A percentile compares a stretch with the other conserved stretches of the same genome.
These are phyloP conservation scores for Notamacropus eugenii DNA, from an alignment of 2,797 vertebrate species.

Conservation along the genomic window DNA sequence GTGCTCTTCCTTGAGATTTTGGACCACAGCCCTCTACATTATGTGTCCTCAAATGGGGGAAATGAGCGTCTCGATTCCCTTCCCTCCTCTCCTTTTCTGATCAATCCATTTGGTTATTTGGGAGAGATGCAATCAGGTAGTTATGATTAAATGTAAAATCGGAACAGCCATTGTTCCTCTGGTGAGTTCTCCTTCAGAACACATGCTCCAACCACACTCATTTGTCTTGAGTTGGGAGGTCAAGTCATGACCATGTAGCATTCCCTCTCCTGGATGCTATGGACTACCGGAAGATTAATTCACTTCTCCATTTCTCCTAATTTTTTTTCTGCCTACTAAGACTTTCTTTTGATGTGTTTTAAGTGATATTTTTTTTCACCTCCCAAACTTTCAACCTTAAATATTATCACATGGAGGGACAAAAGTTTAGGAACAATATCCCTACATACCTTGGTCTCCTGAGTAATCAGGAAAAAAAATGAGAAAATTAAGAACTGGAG, in stretches of 20 bases:
- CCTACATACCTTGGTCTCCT: background rate
- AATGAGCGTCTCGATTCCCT: constrained; percentile 88
- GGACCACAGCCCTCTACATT: constrained; percentile 87
- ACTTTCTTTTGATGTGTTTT: constrained; percentile 69
- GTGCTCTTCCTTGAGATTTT: constrained; percentile 88
- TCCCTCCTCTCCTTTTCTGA: constrained; percentile 87
- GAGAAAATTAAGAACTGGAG: background rate
- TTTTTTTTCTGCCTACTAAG: constrained; percentile 83
- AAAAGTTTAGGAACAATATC: background rate
- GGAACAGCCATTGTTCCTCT: constrained; percentile 91
- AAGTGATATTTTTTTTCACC: constrained; percentile 49
- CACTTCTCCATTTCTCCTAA: constrained; percentile 84
- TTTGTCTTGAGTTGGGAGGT: constrained; percentile 93
- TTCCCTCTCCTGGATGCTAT: constrained; percentile 86
- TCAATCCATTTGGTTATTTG: constrained; percentile 96
- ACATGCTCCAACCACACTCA: constrained; percentile 86
- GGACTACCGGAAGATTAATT: constrained; percentile 92
- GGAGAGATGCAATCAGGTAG: constrained; percentile 90
- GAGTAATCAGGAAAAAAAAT: background rate
- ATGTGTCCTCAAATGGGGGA: constrained; percentile 92
- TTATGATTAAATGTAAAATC: constrained; percentile 96
- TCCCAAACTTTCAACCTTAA: constrained; percentile 11
- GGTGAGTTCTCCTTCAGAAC: constrained; percentile 89
- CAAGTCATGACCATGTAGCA: constrained; percentile 90
- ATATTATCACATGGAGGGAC: background rate